Base-by-base conservation (phyloP, 2,888 invertebrate species). In the Heliothis peltigera region DNA sequence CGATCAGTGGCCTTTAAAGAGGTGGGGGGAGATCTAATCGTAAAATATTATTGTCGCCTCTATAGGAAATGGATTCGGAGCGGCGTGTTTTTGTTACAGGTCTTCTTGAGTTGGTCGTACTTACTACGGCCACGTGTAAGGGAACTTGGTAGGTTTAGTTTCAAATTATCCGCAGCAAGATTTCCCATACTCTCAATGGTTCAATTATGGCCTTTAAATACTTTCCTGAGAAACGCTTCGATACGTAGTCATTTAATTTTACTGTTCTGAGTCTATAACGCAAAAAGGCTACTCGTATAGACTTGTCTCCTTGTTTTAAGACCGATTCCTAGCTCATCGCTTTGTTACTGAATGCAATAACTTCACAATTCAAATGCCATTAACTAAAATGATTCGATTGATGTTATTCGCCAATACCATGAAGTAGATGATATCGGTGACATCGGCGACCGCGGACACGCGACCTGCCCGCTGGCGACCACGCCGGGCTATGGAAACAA, bases 1-100 rank as follows among this genome's bases (percentile, higher is more conserved):
- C 77, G 82, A 80, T 80, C 82, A 80, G 77, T 80, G 69, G 77
- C 79, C 65, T 61, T 59, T 72, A 70, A 74, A 58, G 63, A 48
- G 15, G 8, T 6, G 78, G 75, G 82, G 75, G 71, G 75, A 79
- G 69, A 69, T 81, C 81, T 84, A 74, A 80, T 87, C 86, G 83
- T 86, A 87, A 87, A 87, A 85, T 85, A 81, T 87, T 86, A 87
- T 88, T 85, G 84, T 87, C 79, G 53, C 61, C 59, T 64, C 57
- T 55, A 49, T 52, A 64, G 42, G 59, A 54, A 55, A 65, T 77
- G 62, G 56, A 63, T 77, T 60, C 18, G 32, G 15, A 48, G 62
- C 52, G 60, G 28, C 21, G 18, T 48, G 64, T 47, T 48, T 17
- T 52, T 57, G 35, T 61, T n/a, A 48, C 52, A 46, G 25, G 22